phyloP scores from a whole-genome alignment of 2,113 vertebrate genomes.

The Toxotes chatareus region DNA sequence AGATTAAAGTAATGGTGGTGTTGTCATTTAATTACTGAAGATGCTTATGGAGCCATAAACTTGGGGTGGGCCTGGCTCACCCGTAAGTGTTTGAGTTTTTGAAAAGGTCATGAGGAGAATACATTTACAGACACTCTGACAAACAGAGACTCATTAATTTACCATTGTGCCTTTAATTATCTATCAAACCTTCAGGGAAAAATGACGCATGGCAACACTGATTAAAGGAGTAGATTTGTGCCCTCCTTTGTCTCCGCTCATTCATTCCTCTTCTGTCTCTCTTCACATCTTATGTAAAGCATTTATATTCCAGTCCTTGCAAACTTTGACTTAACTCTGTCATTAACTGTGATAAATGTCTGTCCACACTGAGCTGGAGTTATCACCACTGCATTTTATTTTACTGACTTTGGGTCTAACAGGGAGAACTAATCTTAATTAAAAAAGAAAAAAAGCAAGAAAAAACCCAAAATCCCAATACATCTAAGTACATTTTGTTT shows the following conservation, averaged over 20 bases:
- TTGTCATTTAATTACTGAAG: not conserved
- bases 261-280: not conserved
- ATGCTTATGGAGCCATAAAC: not conserved
- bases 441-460: no score
- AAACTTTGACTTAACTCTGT: slow-evolving; percentile 16
- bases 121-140: not conserved
- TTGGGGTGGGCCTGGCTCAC: not conserved
- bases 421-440: no score
- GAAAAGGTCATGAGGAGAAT: slow-evolving; percentile 13
- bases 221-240: not conserved
- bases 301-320: slow-evolving; percentile 12
- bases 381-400: not conserved
- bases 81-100: not conserved
- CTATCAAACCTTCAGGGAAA: not conserved
- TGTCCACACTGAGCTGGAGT: no score
- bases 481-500: no score
- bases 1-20: not conserved
- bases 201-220: slow-evolving; percentile 1
- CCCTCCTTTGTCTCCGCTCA: not conserved
- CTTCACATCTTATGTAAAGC: not conserved
- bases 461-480: no score
- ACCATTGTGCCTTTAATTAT: slow-evolving; percentile 10
- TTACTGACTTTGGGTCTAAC: no score
- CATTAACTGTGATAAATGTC: slow-evolving; percentile 1
- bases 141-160: not conserved